Evolutionary conservation across 2,797 vertebrate species (phyloP), one percentile per base, ranked within the genome.

Genomic region (Enteromius radiatus): DNA sequence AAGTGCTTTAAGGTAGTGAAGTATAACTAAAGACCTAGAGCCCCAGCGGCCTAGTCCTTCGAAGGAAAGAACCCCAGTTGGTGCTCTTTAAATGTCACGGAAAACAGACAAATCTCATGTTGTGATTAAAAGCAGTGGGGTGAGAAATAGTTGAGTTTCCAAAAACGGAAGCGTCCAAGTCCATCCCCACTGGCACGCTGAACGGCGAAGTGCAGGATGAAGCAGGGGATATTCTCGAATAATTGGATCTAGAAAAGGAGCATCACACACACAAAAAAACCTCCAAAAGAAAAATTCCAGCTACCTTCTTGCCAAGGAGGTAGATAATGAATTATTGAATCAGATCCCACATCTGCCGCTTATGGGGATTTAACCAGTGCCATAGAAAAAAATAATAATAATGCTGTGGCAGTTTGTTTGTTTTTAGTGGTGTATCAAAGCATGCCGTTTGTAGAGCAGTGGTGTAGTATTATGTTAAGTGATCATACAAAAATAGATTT

Each of bases 241-340:
- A 87, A 88, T 52, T 79, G 70, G 64, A 87, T 86, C 56, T 76
- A 52, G 49, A 83, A 76, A 43, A 80, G 65, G 28, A 67, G 73
- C 47, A 47, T 84, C 82, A 74, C 43, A 45, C 43, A 45, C 43
- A 14, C 43, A 79, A 14, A 81, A 64, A 73, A 81, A 71, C 41
- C 74, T 63, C 81, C 6, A 76, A 59, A 82, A 71, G 63, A 84
- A 80, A 68, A 19, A 78, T 52, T 67, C 17, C 2, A 56, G 76
- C 43, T 19, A 59, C 3, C 28, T 43, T 49, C 21, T 45, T 31
- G 52, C 52, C 71, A 45, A 79, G 68, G 71, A 77, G 63, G 52
- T 15, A 38, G 26, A 49, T 71, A 36, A 73, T 49, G 28, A 81
- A 73, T 63, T 45, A 49, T 45, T 70, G 52, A 28, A 63, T 65